A percentile compares a stretch with the other conserved stretches of the same genome.
Conservation (phyloP, 2,888 invertebrate species). For the Fabriciana adippe region DNA sequence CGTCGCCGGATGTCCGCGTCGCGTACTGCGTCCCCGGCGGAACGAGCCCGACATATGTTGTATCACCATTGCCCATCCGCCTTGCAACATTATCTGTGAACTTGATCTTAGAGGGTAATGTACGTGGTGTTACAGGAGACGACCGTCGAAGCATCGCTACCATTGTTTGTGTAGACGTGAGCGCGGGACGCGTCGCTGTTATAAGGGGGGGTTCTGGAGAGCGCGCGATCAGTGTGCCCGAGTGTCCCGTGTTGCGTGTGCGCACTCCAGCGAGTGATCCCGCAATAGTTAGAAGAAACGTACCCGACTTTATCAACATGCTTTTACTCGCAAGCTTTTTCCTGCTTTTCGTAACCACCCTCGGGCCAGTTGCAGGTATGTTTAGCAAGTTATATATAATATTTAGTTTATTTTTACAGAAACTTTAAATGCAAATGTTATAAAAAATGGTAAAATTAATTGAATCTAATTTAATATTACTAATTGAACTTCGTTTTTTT, state of each 20-base stretch:
- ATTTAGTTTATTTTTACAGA: not conserved
- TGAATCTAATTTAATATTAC: too few species aligned
- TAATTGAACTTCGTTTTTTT: too few species aligned
- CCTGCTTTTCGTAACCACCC: conserved; percentile 78
- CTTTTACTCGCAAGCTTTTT: conserved; percentile 80
- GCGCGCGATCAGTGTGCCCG: conserved; percentile 80
- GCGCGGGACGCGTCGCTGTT: conserved; percentile 77
- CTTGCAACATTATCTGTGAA: conserved; percentile 28
- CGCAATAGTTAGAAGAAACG: conserved; percentile 48
- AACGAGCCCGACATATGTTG: conserved; percentile 28
- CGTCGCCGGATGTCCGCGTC: conserved; percentile 53
- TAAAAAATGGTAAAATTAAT: too few species aligned
- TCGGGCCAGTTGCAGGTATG: conserved; percentile 81
- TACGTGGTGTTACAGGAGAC: conserved; percentile 48
- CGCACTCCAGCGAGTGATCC: conserved; percentile 66
- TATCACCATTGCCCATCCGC: conserved; percentile 50
- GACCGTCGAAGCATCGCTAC: conserved; percentile 55
- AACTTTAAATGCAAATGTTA: too few species aligned
- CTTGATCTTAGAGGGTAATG: conserved; percentile 52
- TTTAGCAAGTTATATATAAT: conserved; percentile 35
- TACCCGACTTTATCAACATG: conserved; percentile 62
- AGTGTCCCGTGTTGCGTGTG: conserved; percentile 77
- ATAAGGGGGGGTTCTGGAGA: conserved; percentile 79
- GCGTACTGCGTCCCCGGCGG: conserved; percentile 30
- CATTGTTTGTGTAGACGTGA: conserved; percentile 56